Evolutionary conservation across 2,888 invertebrate genomes (phyloP).

Genomic region (Platynereis dumerilii): DNA sequence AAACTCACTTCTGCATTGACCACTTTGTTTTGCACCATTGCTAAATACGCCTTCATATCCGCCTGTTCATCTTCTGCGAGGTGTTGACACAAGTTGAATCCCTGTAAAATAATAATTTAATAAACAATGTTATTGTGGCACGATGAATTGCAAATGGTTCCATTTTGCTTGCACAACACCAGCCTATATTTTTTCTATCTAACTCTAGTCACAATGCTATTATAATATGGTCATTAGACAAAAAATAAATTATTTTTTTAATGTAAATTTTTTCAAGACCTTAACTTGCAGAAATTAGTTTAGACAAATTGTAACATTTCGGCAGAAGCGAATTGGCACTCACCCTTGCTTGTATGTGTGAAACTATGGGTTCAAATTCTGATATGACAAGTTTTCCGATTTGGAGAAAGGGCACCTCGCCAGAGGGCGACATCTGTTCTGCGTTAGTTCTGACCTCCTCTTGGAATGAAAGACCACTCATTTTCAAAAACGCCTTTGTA

Average conservation of each 20-base stretch:
- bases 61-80: slow-evolving; percentile 80
- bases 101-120: slow-evolving; percentile 62
- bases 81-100: slow-evolving; percentile 75
- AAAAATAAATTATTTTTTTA: too few relatives aligned
- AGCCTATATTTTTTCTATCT: too few relatives aligned
- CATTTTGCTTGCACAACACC: not conserved
- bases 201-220: too few relatives aligned
- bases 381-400: slow-evolving; percentile 88
- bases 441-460: slow-evolving; percentile 88
- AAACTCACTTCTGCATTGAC: slow-evolving; percentile 91
- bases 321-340: too few relatives aligned
- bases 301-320: too few relatives aligned
- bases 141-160: not conserved
- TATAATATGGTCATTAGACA: too few relatives aligned
- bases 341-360: slow-evolving; percentile 83
- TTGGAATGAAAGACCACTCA: slow-evolving; percentile 85
- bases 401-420: slow-evolving; percentile 85
- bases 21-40: slow-evolving; percentile 81
- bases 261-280: too few relatives aligned
- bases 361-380: slow-evolving; percentile 89
- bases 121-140: not conserved
- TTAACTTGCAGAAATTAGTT: too few relatives aligned
- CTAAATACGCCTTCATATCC: slow-evolving; percentile 93
- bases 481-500: slow-evolving; percentile 90
- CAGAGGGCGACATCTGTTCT: slow-evolving; percentile 93